Conservation (phyloP, 1,140 invertebrate genomes). For the Ostrea denselamellosa region DNA sequence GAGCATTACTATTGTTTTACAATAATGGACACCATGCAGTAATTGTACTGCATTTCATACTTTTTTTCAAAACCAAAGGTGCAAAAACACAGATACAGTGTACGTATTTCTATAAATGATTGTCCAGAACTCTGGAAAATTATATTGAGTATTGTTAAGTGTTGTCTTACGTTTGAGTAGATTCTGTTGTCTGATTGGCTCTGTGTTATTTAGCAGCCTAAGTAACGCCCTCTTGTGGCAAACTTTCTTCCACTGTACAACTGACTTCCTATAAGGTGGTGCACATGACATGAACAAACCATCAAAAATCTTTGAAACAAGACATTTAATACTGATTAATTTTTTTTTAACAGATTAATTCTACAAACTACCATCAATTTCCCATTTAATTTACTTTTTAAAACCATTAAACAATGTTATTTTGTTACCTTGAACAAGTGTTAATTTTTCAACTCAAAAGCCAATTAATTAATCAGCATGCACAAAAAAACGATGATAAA, state of each 20-base stretch:
- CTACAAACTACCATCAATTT: slow-evolving; percentile 23
- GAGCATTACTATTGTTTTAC: no score
- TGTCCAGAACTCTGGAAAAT: no score
- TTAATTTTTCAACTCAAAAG: slow-evolving; percentile 22
- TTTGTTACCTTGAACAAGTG: slow-evolving; percentile 25
- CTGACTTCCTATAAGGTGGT: slow-evolving; percentile 49
- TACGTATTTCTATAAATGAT: no score
- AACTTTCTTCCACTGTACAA: slow-evolving; percentile 52
- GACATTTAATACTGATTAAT: slow-evolving; percentile 14
- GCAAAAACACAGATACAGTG: no score
- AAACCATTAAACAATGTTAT: background rate
- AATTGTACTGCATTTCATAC: no score
- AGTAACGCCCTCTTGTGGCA: slow-evolving; percentile 55
- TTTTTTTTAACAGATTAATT: background rate
- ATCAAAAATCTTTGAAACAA: background rate
- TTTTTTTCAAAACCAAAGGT: no score
- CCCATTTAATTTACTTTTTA: background rate
- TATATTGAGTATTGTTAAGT: no score
- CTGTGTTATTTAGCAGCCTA: slow-evolving; percentile 40
- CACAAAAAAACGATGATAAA: background rate
- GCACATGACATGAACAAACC: background rate
- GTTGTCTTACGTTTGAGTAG: slow-evolving; percentile 48
- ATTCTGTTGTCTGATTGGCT: slow-evolving; percentile 51
- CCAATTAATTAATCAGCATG: background rate
- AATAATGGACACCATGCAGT: no score